phyloP scores from a whole-genome alignment of 2,797 vertebrate genomes.

The Xiphophorus birchmanni region DNA sequence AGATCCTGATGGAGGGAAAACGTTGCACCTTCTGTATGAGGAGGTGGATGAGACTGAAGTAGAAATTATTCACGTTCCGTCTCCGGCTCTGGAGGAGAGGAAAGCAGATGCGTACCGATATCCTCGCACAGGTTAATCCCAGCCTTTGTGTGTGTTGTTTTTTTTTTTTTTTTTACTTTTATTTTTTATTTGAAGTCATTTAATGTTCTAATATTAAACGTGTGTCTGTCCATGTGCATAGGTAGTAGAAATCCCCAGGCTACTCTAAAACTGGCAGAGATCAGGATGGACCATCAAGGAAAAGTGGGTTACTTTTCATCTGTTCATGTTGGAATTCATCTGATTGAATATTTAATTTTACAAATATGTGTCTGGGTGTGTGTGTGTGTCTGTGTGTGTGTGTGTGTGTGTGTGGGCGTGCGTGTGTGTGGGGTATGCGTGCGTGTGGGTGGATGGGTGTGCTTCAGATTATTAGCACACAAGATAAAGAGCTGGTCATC shows the following conservation, averaged over 20 bases:
- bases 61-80: slow-evolving; percentile 96
- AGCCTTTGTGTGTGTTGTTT: not conserved
- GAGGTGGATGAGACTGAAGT: slow-evolving; percentile 97
- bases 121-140: slow-evolving; percentile 89
- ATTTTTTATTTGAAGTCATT: not conserved
- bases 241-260: slow-evolving; percentile 98
- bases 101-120: slow-evolving; percentile 97
- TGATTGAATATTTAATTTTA: not conserved
- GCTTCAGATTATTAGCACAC: slow-evolving; percentile 85
- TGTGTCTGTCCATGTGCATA: slow-evolving; percentile 45
- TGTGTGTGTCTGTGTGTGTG: slow-evolving; percentile 10
- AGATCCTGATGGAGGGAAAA: slow-evolving; percentile 88
- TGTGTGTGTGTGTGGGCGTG: slow-evolving; percentile 14
- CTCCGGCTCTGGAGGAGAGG: slow-evolving; percentile 93
- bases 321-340: not conserved
- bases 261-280: slow-evolving; percentile 91
- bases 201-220: not conserved
- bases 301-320: slow-evolving; percentile 78
- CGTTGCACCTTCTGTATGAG: slow-evolving; percentile 90
- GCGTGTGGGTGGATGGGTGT: slow-evolving; percentile 8
- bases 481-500: slow-evolving; percentile 91
- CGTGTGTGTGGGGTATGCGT: slow-evolving; percentile 22
- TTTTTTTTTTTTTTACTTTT: too few relatives aligned
- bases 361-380: slow-evolving; percentile 23
- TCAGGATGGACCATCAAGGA: slow-evolving; percentile 89